Evolutionary conservation across 2,797 vertebrate genomes (phyloP).

Genomic region (Micropoecilia bifurca): DNA sequence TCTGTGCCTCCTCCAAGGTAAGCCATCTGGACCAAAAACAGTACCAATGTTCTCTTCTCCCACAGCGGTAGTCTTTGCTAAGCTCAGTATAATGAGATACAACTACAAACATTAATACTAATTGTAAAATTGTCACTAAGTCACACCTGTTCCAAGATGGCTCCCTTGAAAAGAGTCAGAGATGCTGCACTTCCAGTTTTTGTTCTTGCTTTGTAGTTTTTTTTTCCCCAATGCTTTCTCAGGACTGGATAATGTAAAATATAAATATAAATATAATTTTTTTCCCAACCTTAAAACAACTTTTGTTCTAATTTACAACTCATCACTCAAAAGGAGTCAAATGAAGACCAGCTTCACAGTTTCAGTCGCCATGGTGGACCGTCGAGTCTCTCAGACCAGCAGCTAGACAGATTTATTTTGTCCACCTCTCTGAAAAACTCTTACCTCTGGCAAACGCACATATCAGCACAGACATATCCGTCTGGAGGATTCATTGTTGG

Average conservation of each 20-base stretch:
- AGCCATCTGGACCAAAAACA: background rate
- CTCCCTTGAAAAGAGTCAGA: background rate
- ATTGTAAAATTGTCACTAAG: background rate
- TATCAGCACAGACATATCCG: constrained; percentile 49
- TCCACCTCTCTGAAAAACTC: constrained; percentile 65
- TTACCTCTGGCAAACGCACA: constrained; percentile 52
- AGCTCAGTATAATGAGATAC: background rate
- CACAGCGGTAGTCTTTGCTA: background rate
- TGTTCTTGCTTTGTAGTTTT: background rate
- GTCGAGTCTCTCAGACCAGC: constrained; percentile 61
- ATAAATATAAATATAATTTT: background rate
- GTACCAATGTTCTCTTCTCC: background rate
- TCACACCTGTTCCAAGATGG: background rate
- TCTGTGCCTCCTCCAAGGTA: background rate
- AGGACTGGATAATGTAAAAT: background rate
- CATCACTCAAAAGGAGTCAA: constrained; percentile 38
- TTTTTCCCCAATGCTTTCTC: background rate
- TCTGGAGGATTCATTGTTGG: constrained; percentile 60
- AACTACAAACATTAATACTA: background rate
- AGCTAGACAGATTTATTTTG: constrained; percentile 61
- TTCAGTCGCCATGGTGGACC: constrained; percentile 32
- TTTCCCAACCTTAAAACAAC: background rate
- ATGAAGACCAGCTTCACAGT: constrained; percentile 20
- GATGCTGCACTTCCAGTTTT: background rate
- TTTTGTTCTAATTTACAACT: background rate